A percentile compares a stretch with the other conserved stretches of the same genome.
These are phyloP conservation scores for Plecturocebus donacophilus DNA, from an alignment of 2,113 vertebrate genomes.

Conservation along the genomic window DNA sequence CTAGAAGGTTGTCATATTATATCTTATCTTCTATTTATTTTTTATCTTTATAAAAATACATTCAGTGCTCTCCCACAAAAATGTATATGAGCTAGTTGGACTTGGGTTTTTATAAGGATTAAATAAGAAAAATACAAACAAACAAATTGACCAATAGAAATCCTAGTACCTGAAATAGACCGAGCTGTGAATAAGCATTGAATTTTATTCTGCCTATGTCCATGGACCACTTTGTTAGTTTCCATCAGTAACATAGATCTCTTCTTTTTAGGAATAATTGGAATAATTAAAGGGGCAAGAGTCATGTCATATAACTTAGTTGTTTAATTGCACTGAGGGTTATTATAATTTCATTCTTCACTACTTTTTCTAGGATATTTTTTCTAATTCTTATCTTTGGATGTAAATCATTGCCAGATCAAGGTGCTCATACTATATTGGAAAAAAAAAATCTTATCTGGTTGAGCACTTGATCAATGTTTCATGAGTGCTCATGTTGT, in stretches of 20 bases:
- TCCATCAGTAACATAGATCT: neutral
- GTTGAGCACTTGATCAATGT: neutral
- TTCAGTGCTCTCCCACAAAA: neutral
- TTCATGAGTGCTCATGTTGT: neutral
- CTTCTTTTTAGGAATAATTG: neutral
- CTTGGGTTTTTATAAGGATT: neutral
- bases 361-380: neutral
- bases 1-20: neutral
- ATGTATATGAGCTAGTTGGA: neutral
- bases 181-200: neutral
- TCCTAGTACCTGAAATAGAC: neutral
- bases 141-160: neutral
- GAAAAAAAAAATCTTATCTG: neutral
- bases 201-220: neutral
- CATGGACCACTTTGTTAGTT: neutral
- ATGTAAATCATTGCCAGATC: neutral
- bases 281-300: neutral
- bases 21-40: neutral
- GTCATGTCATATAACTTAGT: neutral
- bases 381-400: neutral
- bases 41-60: neutral
- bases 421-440: neutral
- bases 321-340: neutral
- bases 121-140: constrained; percentile 12
- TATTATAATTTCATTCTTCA: neutral